These are phyloP conservation scores for Protodeltote pygarga DNA, from an alignment of 2,888 invertebrate species.

Conservation along the genomic window DNA sequence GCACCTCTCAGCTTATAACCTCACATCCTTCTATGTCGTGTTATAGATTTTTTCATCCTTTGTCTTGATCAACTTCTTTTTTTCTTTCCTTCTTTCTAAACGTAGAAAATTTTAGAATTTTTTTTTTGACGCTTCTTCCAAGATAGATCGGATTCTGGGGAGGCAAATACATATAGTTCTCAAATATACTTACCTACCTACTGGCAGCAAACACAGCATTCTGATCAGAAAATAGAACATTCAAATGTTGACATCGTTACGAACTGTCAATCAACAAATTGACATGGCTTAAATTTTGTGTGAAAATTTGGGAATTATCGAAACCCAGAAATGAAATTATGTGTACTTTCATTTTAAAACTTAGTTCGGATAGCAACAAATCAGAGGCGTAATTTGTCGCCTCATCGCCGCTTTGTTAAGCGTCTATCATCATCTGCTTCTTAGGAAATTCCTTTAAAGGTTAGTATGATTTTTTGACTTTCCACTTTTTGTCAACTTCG, in stretches of 20 bases:
- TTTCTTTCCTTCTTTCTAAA: too few species aligned
- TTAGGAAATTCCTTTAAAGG: slow-evolving; percentile 21
- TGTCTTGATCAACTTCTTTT: too few species aligned
- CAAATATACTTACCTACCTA: slow-evolving; percentile 8
- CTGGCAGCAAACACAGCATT: slow-evolving; percentile 40
- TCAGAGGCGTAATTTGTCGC: slow-evolving; percentile 26
- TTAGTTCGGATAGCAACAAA: slow-evolving; percentile 14
- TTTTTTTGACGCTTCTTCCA: too few species aligned
- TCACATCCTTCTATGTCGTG: too few species aligned
- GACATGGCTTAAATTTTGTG: slow-evolving; percentile 56
- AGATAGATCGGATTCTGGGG: too few species aligned
- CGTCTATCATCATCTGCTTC: slow-evolving; percentile 11
- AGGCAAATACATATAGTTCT: too few species aligned
- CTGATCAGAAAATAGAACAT: slow-evolving; percentile 39
- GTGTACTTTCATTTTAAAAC: slow-evolving; percentile 37
- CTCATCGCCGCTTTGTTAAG: slow-evolving; percentile 19
- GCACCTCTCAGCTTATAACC: too few species aligned
- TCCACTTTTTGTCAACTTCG: slow-evolving; percentile 21
- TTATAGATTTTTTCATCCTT: too few species aligned
- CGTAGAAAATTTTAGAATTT: too few species aligned
- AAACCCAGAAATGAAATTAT: slow-evolving; percentile 54
- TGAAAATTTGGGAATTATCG: slow-evolving; percentile 43
- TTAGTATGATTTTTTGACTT: slow-evolving; percentile 29
- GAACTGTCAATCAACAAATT: slow-evolving; percentile 46
- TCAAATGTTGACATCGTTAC: slow-evolving; percentile 42